Evolutionary conservation across 2,113 vertebrate genomes (phyloP), one percentile per base, ranked within the genome.

Genomic region (Dinomys branickii): DNA sequence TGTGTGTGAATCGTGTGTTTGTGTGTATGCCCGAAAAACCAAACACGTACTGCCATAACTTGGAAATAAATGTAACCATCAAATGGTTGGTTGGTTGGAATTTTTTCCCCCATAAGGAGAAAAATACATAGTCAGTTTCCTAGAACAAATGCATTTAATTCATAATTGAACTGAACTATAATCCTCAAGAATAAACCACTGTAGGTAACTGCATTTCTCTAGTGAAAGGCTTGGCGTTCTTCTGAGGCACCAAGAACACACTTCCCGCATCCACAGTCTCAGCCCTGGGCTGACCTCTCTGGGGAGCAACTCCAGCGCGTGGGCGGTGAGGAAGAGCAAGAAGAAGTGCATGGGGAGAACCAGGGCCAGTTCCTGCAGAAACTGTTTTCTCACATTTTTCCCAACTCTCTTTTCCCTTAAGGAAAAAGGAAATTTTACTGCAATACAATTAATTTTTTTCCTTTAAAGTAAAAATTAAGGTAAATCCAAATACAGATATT

Each of bases 41-140:
- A 94, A 71, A 82, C 28, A 28, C 26, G 7, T 50, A 71, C 22
- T 71, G 61, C 75, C 73, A 58, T 80, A 87, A 38, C 85, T 69
- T 92, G 8, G 47, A 85, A 86, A 85, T 96, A 16, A 97, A 83
- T 95, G 95, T 91, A 91, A 69, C 67, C 92, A 38, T 97, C n/a
- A 52, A 35, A 84, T 73, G 38, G 26, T 61, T 83, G 83, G 5
- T 52, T 81, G n/a, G 54, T 84, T 77, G 88, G 20, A 44, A 20
- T 8, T 19, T n/a, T 90, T 93, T 24, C 85, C 67, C 22, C 69
- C 28, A 16, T 56, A 67, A 7, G 41, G 3, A 16, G 78, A 90
- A 82, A 71, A 83, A 65, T 80, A 41, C 41, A 47, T 61, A 10
- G 24, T 63, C 73, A 89, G 59, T 0, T 94, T 86, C 47, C 58